phyloP scores from a whole-genome alignment of 2,797 vertebrate species.

The Tympanoctomys barrerae region DNA sequence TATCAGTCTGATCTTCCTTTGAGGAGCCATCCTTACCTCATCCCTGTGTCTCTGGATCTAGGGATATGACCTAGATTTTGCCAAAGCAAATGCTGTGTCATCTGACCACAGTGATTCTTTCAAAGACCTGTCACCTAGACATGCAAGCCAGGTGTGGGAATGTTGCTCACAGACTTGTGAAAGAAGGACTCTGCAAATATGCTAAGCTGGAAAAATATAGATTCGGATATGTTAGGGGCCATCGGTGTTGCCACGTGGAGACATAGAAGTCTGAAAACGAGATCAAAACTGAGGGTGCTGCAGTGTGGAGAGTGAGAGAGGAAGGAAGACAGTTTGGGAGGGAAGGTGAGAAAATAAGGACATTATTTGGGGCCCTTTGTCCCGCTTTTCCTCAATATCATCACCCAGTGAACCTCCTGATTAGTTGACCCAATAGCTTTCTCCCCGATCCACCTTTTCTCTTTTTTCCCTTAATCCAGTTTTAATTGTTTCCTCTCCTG shows the following conservation, averaged over 20 bases:
- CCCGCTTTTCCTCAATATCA: neutral
- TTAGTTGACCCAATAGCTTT: neutral
- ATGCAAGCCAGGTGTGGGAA: neutral
- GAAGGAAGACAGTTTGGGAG: too few species aligned
- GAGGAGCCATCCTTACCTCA: too few species aligned
- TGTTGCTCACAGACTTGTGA: neutral
- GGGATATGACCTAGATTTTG: neutral
- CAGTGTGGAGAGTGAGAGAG: neutral
- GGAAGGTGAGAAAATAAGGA: neutral
- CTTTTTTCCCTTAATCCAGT: neutral
- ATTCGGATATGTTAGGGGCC: neutral
- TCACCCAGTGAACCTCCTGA: neutral
- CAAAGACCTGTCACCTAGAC: neutral
- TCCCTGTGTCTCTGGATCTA: too few species aligned
- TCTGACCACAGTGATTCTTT: neutral
- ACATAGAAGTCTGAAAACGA: neutral
- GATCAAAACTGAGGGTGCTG: neutral
- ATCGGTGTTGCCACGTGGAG: neutral
- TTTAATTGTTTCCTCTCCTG: constrained; percentile 10
- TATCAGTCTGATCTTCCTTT: too few species aligned
- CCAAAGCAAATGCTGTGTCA: neutral
- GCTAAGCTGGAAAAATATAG: neutral
- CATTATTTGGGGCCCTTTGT: neutral
- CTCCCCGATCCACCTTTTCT: neutral
- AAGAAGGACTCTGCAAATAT: neutral